phyloP scores from a whole-genome alignment of 2,113 vertebrate species.

The Menidia beryllina region DNA sequence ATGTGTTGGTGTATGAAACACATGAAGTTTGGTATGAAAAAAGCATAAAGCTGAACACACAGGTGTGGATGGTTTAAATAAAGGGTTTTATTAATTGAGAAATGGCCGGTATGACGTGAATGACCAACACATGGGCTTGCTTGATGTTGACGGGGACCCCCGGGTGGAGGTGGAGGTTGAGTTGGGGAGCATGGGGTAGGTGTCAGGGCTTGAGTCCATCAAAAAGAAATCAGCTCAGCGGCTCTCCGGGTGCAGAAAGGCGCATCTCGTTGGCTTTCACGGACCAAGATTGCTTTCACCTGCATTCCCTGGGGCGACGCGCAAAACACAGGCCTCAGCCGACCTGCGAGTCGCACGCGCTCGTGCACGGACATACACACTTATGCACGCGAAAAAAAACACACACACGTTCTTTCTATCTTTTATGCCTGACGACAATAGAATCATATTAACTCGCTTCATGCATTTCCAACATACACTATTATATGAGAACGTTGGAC shows the following conservation, averaged over 20 bases:
- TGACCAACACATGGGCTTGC: slow-evolving; percentile 34
- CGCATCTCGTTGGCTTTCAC: slow-evolving; percentile 80
- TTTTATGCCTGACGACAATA: slow-evolving; percentile 77
- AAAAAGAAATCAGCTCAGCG: slow-evolving; percentile 81
- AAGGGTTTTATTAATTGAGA: slow-evolving; percentile 24
- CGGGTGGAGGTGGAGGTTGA: slow-evolving; percentile 28
- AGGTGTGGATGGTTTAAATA: slow-evolving; percentile 5
- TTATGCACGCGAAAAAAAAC: slow-evolving; percentile 30
- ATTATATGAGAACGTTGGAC: slow-evolving; percentile 60
- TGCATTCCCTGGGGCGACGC: slow-evolving; percentile 81
- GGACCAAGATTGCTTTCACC: slow-evolving; percentile 84
- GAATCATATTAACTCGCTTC: slow-evolving; percentile 73
- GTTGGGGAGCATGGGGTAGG: slow-evolving; percentile 21
- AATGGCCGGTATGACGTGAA: slow-evolving; percentile 43
- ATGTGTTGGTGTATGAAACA: not conserved
- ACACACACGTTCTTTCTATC: slow-evolving; percentile 62
- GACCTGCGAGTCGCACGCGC: slow-evolving; percentile 73
- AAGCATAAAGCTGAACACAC: slow-evolving; percentile 5
- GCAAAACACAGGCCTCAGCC: slow-evolving; percentile 78
- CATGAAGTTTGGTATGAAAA: not conserved
- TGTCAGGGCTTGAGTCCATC: slow-evolving; percentile 77
- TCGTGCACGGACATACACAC: slow-evolving; percentile 63
- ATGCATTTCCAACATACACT: slow-evolving; percentile 69
- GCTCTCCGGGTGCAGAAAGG: slow-evolving; percentile 80
- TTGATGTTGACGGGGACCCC: slow-evolving; percentile 42